Percentiles rank a stretch among this genome's conserved stretches.
These are phyloP conservation scores for Uria aalge DNA, from an alignment of 2,113 vertebrate species.

Conservation along the genomic window DNA sequence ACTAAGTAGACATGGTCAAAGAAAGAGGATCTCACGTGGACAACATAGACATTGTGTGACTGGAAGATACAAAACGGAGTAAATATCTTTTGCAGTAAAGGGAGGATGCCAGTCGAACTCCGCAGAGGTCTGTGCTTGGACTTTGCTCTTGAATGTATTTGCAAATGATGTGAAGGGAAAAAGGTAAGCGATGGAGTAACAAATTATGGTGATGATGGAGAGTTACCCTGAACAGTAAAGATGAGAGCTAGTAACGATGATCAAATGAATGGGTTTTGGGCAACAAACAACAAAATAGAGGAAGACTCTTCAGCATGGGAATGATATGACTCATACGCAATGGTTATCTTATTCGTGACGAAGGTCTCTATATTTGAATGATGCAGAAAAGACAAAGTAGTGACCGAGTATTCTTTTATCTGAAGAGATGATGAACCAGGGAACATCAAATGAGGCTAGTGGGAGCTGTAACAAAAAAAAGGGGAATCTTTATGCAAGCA, in stretches of 20 bases:
- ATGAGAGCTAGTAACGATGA: background rate
- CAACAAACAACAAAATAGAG: background rate
- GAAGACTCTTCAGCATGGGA: background rate
- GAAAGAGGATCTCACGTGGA: background rate
- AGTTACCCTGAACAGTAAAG: background rate
- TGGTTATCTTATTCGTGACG: background rate
- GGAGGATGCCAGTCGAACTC: background rate
- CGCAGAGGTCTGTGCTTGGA: background rate
- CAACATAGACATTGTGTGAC: rapidly evolving
- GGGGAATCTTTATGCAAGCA: background rate
- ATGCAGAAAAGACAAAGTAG: background rate
- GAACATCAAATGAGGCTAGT: background rate
- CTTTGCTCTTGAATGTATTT: background rate
- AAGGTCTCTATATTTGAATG: background rate
- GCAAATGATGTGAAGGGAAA: background rate
- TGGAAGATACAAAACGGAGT: background rate
- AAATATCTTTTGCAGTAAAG: background rate
- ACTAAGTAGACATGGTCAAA: background rate
- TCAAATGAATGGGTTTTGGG: background rate
- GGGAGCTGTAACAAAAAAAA: background rate
- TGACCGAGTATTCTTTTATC: background rate
- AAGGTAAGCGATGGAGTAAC: background rate
- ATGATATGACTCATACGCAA: rapidly evolving
- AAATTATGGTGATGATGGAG: background rate
- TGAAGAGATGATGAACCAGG: background rate